These are phyloP conservation scores for Drosophila biarmipes DNA, from an alignment of 1,140 invertebrate species.

Conservation along the genomic window DNA sequence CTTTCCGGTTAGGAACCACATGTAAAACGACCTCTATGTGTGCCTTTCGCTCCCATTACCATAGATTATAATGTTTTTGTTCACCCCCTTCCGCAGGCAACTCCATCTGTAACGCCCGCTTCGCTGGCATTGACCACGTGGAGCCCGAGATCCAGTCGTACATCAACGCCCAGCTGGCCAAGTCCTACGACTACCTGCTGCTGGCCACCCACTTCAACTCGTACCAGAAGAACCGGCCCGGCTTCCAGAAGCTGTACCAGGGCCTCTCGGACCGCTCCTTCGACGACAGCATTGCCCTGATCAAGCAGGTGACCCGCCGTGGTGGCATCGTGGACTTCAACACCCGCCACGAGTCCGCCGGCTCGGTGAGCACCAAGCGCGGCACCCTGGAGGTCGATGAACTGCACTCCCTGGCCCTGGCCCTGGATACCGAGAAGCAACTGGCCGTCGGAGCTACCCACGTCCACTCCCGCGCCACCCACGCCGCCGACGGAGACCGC, in stretches of 20 bases:
- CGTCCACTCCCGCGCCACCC: constrained; percentile 86
- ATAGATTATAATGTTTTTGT: constrained; percentile 18
- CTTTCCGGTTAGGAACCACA: neutral
- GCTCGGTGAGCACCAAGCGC: constrained; percentile 53
- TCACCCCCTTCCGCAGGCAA: constrained; percentile 24
- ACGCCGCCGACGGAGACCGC: constrained; percentile 81
- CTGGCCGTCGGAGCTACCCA: constrained; percentile 88
- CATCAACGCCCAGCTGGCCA: constrained; percentile 87
- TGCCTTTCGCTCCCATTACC: neutral
- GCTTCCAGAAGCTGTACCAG: constrained; percentile 90
- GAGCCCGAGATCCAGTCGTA: constrained; percentile 85
- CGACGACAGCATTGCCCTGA: constrained; percentile 89
- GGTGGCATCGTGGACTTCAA: constrained; percentile 85
- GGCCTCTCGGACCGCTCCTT: constrained; percentile 90
- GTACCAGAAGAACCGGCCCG: constrained; percentile 90
- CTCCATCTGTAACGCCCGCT: constrained; percentile 87
- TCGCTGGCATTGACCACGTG: constrained; percentile 87
- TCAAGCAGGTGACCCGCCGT: constrained; percentile 91
- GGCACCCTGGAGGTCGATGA: constrained; percentile 86
- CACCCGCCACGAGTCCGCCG: constrained; percentile 39
- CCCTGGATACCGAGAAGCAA: constrained; percentile 90
- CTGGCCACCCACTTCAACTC: constrained; percentile 91
- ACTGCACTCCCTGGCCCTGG: constrained; percentile 89
- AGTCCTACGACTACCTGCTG: constrained; percentile 90
- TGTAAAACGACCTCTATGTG: constrained; percentile 7